Evolutionary conservation across 2,888 invertebrate genomes (phyloP).

Genomic region (Terebella lapidaria): DNA sequence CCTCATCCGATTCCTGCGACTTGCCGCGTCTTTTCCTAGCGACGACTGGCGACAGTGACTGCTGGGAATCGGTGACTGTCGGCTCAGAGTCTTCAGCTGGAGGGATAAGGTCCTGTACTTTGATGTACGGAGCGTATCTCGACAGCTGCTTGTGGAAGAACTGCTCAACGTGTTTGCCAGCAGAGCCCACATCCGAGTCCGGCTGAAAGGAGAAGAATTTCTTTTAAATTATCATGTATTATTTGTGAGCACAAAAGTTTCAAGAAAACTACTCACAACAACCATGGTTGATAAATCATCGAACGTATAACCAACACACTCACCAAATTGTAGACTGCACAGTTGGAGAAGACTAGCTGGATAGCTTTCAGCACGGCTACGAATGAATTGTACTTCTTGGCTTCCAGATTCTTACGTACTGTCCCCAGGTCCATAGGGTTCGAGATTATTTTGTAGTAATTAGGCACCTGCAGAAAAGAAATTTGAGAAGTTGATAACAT

Average conservation of each 20-base stretch:
- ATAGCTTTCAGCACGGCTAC: conserved; percentile 74
- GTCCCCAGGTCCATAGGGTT: conserved; percentile 81
- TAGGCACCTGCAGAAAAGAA: conserved; percentile 58
- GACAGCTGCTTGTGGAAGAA: conserved; percentile 37
- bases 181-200: conserved; percentile 39
- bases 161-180: conserved; percentile 35
- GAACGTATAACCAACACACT: conserved; percentile 47
- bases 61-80: not conserved
- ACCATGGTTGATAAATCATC: not conserved
- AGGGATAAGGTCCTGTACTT: not conserved
- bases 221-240: too few relatives aligned
- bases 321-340: conserved; percentile 78
- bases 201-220: conserved; percentile 30
- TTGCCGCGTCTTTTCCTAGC: conserved; percentile 1
- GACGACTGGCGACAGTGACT: not conserved
- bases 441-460: conserved; percentile 68
- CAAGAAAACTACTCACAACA: not conserved
- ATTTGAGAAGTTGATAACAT: not conserved
- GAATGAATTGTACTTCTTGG: conserved; percentile 70
- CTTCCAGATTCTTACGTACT: conserved; percentile 74
- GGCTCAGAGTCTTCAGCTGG: not conserved
- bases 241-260: not conserved
- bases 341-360: conserved; percentile 81
- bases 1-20: conserved; percentile 1
- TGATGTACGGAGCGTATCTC: conserved; percentile 31